Conservation (phyloP, 2,797 vertebrate genomes). For the Coracias cyanogaster region DNA sequence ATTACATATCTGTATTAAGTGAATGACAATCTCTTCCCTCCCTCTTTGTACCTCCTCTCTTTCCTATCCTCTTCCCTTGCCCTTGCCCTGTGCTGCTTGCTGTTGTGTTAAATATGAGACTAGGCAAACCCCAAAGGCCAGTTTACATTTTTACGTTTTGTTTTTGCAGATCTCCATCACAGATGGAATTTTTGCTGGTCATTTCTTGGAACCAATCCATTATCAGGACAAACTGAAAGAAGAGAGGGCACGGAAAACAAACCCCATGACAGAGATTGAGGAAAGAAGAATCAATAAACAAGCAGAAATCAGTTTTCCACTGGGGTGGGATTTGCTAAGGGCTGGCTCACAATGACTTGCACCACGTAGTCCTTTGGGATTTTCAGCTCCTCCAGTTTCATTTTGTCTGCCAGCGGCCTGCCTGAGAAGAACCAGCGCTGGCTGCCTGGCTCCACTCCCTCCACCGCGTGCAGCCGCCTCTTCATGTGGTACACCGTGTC, state of each 20-base stretch:
- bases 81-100: constrained; percentile 44
- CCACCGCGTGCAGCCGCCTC: constrained; percentile 88
- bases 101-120: neutral
- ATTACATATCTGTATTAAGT: neutral
- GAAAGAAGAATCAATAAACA: constrained; percentile 24
- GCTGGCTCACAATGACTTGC: constrained; percentile 98
- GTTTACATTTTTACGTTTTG: constrained; percentile 22
- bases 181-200: constrained; percentile 83
- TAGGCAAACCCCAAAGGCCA: constrained; percentile 46
- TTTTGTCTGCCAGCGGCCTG: constrained; percentile 94
- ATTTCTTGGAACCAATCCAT: constrained; percentile 77
- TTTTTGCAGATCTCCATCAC: constrained; percentile 82
- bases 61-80: neutral
- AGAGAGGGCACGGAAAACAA: constrained; percentile 69
- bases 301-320: constrained; percentile 87
- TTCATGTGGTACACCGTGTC: constrained; percentile 98
- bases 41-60: neutral
- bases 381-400: constrained; percentile 96
- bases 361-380: constrained; percentile 98
- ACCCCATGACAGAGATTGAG: constrained; percentile 67
- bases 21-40: neutral
- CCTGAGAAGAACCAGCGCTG: constrained; percentile 99
- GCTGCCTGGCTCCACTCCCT: constrained; percentile 87
- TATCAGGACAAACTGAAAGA: constrained; percentile 37
- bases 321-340: constrained; percentile 86